Percentiles rank a stretch among this genome's conserved stretches.
Conservation (phyloP, 2,888 invertebrate genomes). For the Drosophila fungiperda region DNA sequence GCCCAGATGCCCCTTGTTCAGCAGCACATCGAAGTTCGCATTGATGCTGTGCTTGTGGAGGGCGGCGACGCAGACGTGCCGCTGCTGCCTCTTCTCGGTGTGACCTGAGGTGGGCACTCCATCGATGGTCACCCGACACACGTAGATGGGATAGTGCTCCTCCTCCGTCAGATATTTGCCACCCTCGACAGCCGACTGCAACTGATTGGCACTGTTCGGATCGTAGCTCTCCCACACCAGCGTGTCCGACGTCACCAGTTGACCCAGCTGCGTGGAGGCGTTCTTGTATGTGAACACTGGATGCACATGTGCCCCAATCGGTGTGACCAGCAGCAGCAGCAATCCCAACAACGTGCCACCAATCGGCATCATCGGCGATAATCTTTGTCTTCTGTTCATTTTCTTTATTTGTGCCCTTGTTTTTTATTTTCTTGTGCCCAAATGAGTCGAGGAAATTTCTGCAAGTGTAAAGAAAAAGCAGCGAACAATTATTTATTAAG, state of each 20-base stretch:
- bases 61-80: conserved; percentile 89
- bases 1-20: conserved; percentile 92
- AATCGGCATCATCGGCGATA: conserved; percentile 20
- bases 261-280: conserved; percentile 86
- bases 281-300: conserved; percentile 82
- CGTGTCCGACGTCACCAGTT: conserved; percentile 92
- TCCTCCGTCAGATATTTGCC: conserved; percentile 85
- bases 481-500: neutral
- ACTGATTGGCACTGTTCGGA: conserved; percentile 85
- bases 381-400: conserved; percentile 37
- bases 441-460: conserved; percentile 44
- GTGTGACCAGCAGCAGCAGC: conserved; percentile 46
- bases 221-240: conserved; percentile 89
- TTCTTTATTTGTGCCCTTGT: conserved; percentile 24
- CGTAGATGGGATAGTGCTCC: conserved; percentile 87
- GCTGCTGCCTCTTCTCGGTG: conserved; percentile 85
- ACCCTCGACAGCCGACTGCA: conserved; percentile 89
- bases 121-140: conserved; percentile 90
- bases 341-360: conserved; percentile 43
- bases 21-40: conserved; percentile 89
- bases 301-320: conserved; percentile 70
- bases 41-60: conserved; percentile 87
- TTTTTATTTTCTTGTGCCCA: conserved; percentile 43
- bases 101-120: conserved; percentile 91
- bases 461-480: conserved; percentile 7